Evolutionary conservation across 2,797 vertebrate genomes (phyloP), one percentile per base, ranked within the genome.

Genomic region (Etheostoma nigrum): DNA sequence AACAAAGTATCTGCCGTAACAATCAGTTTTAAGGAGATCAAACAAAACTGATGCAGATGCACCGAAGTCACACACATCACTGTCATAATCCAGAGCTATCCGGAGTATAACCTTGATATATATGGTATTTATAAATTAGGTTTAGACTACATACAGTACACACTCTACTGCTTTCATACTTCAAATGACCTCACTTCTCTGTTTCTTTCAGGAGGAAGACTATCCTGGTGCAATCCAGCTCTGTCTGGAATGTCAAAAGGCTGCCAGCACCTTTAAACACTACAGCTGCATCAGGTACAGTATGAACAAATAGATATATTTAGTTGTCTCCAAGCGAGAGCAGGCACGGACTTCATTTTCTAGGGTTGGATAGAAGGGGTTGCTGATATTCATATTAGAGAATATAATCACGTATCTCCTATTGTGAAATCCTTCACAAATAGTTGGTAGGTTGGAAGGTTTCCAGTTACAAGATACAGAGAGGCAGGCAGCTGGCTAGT

Each of bases 261-360:
- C 98, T 52, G 98, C 98, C 86, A 99, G 98, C 92, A 99, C 98
- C 76, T 99, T 99, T 92, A 99, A 97, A 93, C 98, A 99, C 95
- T 99, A 99, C 92, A 99, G 97, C 91, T 99, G 98, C 87, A 99
- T 99, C 93, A 99, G 98, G 98, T 99, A 90, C 42, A 52, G 74
- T 45, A 93, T 72, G 55, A 83, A 27, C 64, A 71, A 5, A 59
- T 4, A 67, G 72, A 83, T 21, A 70, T 72, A 13, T 82, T 23
- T 53, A 19, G 16, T 63, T 52, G 3, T n/a, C 49, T 70, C 48
- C 52, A 64, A 58, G 14, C 21, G 19, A 36, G 6, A 76, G 57
- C 25, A 49, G 44, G 5, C 60, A 25, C 11, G 11, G 10, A 54
- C 23, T 55, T 51, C 3, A 54, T 65, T 66, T 65, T 54, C 27